Conservation (phyloP, 2,888 invertebrate genomes). For the Plagodis dolabraria region DNA sequence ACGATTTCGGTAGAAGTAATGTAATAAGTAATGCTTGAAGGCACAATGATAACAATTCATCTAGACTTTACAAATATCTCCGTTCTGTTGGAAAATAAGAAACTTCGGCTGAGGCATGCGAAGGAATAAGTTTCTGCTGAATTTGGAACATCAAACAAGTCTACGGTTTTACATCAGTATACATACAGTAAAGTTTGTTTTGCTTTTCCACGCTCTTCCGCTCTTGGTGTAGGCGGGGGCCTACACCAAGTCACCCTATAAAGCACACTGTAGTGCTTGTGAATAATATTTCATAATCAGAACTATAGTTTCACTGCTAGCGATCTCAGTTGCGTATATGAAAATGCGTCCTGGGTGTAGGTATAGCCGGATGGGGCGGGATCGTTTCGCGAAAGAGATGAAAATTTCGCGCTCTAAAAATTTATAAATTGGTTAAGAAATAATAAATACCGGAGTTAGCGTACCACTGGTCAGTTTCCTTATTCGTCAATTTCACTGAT, state of each 20-base stretch:
- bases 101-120: slow-evolving; percentile 5
- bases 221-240: slow-evolving; percentile 8
- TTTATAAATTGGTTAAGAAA: too few species aligned
- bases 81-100: slow-evolving; percentile 25
- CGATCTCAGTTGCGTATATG: too few species aligned
- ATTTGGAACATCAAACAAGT: slow-evolving; percentile 1
- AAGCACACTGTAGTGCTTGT: too few species aligned
- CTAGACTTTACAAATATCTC: slow-evolving; percentile 45
- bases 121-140: neutral
- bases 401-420: too few species aligned
- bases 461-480: too few species aligned
- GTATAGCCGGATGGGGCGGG: too few species aligned
- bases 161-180: slow-evolving; percentile 6
- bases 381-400: too few species aligned
- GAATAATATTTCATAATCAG: too few species aligned
- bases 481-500: too few species aligned
- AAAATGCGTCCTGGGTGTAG: too few species aligned
- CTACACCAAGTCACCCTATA: slow-evolving; percentile 1
- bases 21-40: slow-evolving; percentile 35
- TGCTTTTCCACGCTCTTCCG: slow-evolving; percentile 3
- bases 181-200: slow-evolving; percentile 13
- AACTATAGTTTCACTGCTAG: too few species aligned
- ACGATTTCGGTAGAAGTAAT: slow-evolving; percentile 34
- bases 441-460: too few species aligned
- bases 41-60: slow-evolving; percentile 41